Conservation (phyloP, 2,888 invertebrate species). For the Ceriagrion tenellum region DNA sequence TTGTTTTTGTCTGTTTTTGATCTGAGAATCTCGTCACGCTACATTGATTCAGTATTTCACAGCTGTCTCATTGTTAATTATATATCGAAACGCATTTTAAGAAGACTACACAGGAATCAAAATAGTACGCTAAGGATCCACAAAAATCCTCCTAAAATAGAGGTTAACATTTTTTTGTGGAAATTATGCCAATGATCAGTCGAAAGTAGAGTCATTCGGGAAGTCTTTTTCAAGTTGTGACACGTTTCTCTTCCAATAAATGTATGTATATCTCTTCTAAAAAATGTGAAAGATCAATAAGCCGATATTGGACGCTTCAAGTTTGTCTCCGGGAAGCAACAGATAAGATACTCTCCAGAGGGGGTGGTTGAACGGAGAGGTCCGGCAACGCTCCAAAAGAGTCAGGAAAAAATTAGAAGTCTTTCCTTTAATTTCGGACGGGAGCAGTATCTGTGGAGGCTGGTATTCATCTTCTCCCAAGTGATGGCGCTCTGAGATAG, state of each 20-base stretch:
- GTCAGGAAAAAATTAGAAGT: not conserved
- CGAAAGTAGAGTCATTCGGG: not conserved
- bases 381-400: conserved; percentile 11
- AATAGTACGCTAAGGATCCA: not conserved
- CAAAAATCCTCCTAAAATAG: not conserved
- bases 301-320: not conserved
- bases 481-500: not conserved
- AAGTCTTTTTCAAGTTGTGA: not conserved
- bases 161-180: not conserved
- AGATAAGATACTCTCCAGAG: not conserved
- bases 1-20: too few species aligned
- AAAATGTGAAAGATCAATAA: not conserved
- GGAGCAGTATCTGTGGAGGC: not conserved
- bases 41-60: too few species aligned
- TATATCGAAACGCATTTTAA: not conserved
- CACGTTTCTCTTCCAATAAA: not conserved
- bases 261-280: not conserved
- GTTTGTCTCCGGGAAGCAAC: not conserved
- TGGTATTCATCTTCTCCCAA: not conserved
- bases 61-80: not conserved
- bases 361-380: not conserved
- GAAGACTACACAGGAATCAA: not conserved
- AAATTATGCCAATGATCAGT: not conserved
- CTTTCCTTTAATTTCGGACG: not conserved
- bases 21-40: too few species aligned